A percentile compares a stretch with the other conserved stretches of the same genome.
Evolutionary conservation across 2,113 vertebrate species (phyloP).

Genomic region (Atractosteus spatula): DNA sequence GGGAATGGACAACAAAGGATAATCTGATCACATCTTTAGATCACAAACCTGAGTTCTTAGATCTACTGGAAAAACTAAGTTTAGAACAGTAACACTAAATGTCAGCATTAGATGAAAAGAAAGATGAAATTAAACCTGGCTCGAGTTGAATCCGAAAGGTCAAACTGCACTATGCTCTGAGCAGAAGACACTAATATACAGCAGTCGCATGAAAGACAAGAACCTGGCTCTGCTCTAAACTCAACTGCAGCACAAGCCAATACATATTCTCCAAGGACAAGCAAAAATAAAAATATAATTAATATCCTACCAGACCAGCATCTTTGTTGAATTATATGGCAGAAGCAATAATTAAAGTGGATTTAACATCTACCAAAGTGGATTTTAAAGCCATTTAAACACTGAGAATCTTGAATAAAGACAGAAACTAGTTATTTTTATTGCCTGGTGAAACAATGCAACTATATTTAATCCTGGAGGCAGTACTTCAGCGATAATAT

Average conservation of each 20-base stretch:
- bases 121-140: neutral
- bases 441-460: conserved; percentile 15
- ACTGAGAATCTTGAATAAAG: conserved; percentile 17
- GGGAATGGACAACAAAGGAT: no score
- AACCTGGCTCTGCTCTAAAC: no score
- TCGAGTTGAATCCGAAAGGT: neutral
- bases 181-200: neutral
- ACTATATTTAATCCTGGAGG: conserved; percentile 14
- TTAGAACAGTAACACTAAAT: no score
- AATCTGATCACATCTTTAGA: no score
- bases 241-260: neutral
- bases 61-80: no score
- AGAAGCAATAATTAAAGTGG: conserved; percentile 19
- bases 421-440: conserved; percentile 20
- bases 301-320: conserved; percentile 3
- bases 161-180: neutral
- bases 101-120: no score
- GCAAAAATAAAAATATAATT: conserved; percentile 17
- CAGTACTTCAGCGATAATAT: neutral
- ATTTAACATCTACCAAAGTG: conserved; percentile 19
- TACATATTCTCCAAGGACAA: conserved; percentile 3
- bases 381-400: conserved; percentile 14
- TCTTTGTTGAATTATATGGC: conserved; percentile 20
- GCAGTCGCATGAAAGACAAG: neutral
- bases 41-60: no score